A percentile compares a stretch with the other conserved stretches of the same genome.
Conservation (phyloP, 2,888 invertebrate genomes). For the Drosophila merina region DNA sequence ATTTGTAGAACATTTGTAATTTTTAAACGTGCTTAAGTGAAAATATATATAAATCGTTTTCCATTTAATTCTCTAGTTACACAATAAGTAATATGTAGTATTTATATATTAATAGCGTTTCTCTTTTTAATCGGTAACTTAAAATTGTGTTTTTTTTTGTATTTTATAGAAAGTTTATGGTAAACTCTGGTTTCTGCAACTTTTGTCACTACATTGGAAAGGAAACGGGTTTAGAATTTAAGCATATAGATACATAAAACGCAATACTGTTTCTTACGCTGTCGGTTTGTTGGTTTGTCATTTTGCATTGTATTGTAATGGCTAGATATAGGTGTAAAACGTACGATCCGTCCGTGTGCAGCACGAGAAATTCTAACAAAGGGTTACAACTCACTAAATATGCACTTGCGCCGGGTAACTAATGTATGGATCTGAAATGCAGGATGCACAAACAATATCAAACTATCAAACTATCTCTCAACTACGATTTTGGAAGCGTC, state of each 20-base stretch:
- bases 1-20: constrained; percentile 76
- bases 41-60: constrained; percentile 74
- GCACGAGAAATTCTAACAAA: constrained; percentile 34
- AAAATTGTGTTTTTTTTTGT: constrained; percentile 21
- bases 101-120: constrained; percentile 72
- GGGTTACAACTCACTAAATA: constrained; percentile 32
- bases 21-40: constrained; percentile 76
- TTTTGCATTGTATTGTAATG: constrained; percentile 65
- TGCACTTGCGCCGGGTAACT: constrained; percentile 15
- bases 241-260: constrained; percentile 66
- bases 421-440: constrained; percentile 50
- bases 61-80: constrained; percentile 72
- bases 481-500: constrained; percentile 68
- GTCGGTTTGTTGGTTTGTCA: constrained; percentile 64
- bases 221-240: constrained; percentile 51
- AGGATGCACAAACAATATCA: constrained; percentile 52
- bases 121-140: constrained; percentile 47
- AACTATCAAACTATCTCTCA: constrained; percentile 43
- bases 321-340: constrained; percentile 69
- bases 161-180: constrained; percentile 22
- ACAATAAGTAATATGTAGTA: constrained; percentile 74
- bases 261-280: constrained; percentile 73
- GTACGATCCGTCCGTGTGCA: constrained; percentile 15
- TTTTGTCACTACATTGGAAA: constrained; percentile 55
- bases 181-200: constrained; percentile 40